A percentile compares a stretch with the other conserved stretches of the same genome.
Evolutionary conservation across 2,797 vertebrate species (phyloP).

Genomic region (Tenualosa thibaudeaui): DNA sequence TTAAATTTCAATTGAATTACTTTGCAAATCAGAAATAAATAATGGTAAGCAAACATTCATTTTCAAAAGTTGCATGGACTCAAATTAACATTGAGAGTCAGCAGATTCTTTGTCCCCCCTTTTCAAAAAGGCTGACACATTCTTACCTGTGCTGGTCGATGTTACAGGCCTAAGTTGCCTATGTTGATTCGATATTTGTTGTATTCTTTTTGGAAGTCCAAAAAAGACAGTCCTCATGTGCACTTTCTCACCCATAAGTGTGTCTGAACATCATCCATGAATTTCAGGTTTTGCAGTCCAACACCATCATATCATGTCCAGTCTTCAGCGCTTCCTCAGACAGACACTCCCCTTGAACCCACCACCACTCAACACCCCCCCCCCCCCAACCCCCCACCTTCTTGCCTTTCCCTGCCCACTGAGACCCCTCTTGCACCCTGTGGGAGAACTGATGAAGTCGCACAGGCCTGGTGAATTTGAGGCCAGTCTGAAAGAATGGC

Average conservation of each 20-base stretch:
- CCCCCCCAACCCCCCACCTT: background rate
- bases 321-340: conserved; percentile 33
- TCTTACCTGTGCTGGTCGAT: background rate
- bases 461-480: conserved; percentile 75
- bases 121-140: background rate
- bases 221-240: conserved; percentile 48
- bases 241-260: conserved; percentile 44
- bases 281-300: conserved; percentile 48
- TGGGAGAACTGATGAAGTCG: conserved; percentile 64
- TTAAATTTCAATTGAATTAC: background rate
- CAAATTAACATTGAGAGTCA: background rate
- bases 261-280: conserved; percentile 57
- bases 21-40: background rate
- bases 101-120: background rate
- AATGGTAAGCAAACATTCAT: background rate
- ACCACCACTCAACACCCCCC: background rate
- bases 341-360: conserved; percentile 23
- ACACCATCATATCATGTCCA: conserved; percentile 29
- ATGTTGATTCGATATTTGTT: background rate
- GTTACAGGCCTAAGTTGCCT: background rate
- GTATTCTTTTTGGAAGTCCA: background rate
- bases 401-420: conserved; percentile 29
- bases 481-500: conserved; percentile 66
- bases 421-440: conserved; percentile 36
- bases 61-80: no score